phyloP scores from a whole-genome alignment of 2,797 vertebrate genomes.

The Vultur gryphus region DNA sequence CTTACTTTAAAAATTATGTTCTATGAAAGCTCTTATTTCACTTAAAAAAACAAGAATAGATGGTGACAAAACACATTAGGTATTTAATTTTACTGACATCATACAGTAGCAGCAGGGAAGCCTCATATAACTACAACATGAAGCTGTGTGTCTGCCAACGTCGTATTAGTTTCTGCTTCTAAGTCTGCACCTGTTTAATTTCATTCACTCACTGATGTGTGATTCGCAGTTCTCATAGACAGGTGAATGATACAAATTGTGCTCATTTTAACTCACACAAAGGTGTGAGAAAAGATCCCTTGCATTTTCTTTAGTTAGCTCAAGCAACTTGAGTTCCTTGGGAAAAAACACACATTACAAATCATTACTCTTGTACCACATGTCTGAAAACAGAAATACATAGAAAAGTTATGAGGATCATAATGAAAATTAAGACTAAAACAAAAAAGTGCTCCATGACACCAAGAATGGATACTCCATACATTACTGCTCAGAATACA shows the following conservation, averaged over 20 bases:
- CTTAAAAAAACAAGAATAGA: slow-evolving; percentile 19
- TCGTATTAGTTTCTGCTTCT: slow-evolving; percentile 47
- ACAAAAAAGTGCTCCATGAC: neutral
- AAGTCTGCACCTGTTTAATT: slow-evolving; percentile 51
- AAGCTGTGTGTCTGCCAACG: slow-evolving; percentile 4
- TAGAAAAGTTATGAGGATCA: slow-evolving; percentile 14
- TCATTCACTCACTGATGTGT: slow-evolving; percentile 11
- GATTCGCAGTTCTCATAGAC: neutral
- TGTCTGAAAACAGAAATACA: slow-evolving; percentile 41
- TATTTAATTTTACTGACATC: slow-evolving; percentile 58
- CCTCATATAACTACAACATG: slow-evolving; percentile 38
- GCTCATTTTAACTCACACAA: neutral
- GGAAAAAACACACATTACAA: neutral
- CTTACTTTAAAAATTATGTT: neutral
- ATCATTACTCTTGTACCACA: neutral
- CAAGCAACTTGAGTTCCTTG: neutral
- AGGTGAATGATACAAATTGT: neutral
- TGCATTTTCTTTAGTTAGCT: neutral
- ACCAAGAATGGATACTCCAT: neutral
- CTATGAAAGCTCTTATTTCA: neutral
- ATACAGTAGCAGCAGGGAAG: slow-evolving; percentile 40
- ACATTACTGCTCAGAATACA: neutral
- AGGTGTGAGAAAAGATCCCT: neutral
- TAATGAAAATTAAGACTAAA: slow-evolving; percentile 37
- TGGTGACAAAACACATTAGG: neutral